These are phyloP conservation scores for Otolemur garnettii DNA, from an alignment of 2,113 vertebrate genomes.

Conservation along the genomic window DNA sequence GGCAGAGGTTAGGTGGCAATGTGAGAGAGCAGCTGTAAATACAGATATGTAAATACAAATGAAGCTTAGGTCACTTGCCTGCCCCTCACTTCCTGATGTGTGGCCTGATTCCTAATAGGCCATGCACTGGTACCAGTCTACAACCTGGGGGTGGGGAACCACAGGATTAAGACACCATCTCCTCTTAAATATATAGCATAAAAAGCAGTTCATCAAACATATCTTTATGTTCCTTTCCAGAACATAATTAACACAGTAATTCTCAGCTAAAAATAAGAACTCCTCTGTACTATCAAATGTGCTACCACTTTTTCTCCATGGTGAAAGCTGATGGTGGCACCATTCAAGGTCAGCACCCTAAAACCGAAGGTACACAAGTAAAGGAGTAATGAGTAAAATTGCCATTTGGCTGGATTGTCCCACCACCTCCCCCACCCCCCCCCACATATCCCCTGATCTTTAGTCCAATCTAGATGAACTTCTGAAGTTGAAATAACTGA, in stretches of 20 bases:
- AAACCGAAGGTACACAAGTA: not conserved
- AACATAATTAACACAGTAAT: constrained; percentile 1
- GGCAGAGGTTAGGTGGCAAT: no score
- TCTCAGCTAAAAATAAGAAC: constrained; percentile 24
- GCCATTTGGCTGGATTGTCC: not conserved
- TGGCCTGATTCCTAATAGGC: no score
- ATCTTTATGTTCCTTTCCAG: not conserved
- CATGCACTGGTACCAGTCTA: no score
- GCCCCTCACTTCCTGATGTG: no score
- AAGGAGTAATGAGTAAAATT: not conserved
- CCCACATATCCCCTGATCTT: not conserved
- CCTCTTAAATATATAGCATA: constrained; percentile 1
- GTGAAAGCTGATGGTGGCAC: not conserved
- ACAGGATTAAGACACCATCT: not conserved
- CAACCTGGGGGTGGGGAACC: no score
- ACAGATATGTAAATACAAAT: no score
- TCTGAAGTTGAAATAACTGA: not conserved
- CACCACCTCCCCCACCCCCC: not conserved
- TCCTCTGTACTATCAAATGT: constrained; percentile 36
- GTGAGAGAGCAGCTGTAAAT: no score
- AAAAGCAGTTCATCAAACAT: constrained; percentile 12
- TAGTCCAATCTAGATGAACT: not conserved
- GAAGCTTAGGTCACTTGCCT: no score
- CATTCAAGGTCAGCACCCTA: not conserved
- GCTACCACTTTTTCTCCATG: not conserved